phyloP scores from a whole-genome alignment of 2,113 vertebrate genomes.

The Pygoscelis antarcticus region DNA sequence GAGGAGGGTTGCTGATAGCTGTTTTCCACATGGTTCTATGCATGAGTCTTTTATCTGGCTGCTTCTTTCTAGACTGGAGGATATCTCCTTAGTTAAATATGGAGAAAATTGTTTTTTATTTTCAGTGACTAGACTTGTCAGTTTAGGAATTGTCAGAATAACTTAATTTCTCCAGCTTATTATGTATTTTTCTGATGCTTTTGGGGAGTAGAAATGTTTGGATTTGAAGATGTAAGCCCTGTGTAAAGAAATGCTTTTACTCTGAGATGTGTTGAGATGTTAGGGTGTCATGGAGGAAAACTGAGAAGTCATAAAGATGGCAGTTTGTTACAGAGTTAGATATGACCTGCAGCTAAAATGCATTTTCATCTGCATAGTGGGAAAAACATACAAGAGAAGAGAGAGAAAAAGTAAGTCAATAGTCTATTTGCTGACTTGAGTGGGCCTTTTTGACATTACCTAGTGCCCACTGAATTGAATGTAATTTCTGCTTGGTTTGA shows the following conservation, averaged over 20 bases:
- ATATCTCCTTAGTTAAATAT: neutral
- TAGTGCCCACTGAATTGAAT: neutral
- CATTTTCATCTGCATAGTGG: neutral
- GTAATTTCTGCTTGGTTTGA: neutral
- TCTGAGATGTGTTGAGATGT: neutral
- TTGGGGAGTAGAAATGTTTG: neutral
- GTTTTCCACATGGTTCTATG: neutral
- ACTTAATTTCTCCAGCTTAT: neutral
- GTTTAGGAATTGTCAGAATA: neutral
- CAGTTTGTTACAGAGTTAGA: neutral
- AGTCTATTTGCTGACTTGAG: neutral
- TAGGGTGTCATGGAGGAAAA: neutral
- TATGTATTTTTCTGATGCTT: neutral
- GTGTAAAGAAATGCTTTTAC: neutral
- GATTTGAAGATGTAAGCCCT: neutral
- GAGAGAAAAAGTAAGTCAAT: neutral
- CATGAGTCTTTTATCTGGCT: neutral
- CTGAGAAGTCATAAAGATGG: neutral
- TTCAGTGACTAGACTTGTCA: neutral
- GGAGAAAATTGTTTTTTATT: neutral
- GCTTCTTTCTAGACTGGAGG: neutral
- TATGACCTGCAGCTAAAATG: neutral
- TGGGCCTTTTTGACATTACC: fast-evolving
- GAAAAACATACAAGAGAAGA: neutral
- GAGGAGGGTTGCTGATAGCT: neutral